Evolutionary conservation across 2,888 invertebrate species (phyloP).

Genomic region (Noctua janthe): DNA sequence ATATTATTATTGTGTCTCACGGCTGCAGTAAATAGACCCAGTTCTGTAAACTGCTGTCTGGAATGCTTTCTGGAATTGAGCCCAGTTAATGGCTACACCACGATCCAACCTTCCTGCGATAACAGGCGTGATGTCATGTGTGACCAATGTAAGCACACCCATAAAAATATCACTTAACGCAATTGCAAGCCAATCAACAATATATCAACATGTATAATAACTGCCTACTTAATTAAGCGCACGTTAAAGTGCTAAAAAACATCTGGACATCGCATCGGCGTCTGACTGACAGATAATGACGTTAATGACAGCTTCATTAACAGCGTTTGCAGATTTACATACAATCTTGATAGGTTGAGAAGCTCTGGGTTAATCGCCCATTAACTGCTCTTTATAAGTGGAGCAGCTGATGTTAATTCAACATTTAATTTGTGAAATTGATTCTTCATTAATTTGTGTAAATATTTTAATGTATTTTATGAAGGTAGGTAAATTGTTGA

Average conservation of each 20-base stretch:
- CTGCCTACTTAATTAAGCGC: slow-evolving; percentile 2
- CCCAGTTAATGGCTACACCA: not conserved
- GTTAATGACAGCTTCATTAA: slow-evolving; percentile 41
- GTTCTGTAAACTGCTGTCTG: too few species aligned
- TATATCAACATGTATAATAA: not conserved
- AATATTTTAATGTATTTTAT: not conserved
- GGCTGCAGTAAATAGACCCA: too few species aligned
- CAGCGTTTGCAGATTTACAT: slow-evolving; percentile 2
- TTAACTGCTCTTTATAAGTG: not conserved
- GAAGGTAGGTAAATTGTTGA: not conserved
- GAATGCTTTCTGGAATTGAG: too few species aligned
- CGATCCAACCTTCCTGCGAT: not conserved
- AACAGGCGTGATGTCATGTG: not conserved
- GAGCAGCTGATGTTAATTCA: not conserved
- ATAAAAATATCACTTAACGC: not conserved
- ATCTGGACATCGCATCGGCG: not conserved
- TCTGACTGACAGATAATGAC: slow-evolving; percentile 27
- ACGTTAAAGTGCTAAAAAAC: not conserved
- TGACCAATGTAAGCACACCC: not conserved
- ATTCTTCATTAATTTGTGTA: not conserved
- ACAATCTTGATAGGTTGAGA: slow-evolving; percentile 11
- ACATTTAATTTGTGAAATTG: slow-evolving; percentile 3
- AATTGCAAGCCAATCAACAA: not conserved
- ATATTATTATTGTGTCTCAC: too few species aligned
- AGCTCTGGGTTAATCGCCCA: not conserved